Evolutionary conservation across 2,797 vertebrate genomes (phyloP).

Genomic region (Sardinella longiceps): DNA sequence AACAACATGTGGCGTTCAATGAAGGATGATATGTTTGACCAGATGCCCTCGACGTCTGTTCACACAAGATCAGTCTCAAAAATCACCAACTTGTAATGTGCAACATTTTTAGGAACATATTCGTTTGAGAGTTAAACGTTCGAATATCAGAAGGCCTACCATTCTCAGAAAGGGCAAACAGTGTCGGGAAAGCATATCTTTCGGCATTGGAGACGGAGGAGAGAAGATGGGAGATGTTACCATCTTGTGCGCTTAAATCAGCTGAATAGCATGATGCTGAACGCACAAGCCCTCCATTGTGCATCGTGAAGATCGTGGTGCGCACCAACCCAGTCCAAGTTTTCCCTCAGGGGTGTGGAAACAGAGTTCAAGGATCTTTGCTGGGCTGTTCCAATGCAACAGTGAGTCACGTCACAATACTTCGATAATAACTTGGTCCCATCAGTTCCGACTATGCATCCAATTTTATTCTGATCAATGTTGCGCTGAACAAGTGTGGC

Average conservation of each 20-base stretch:
- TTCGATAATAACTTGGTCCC: neutral
- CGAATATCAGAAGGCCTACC: constrained; percentile 57
- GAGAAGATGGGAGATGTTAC: constrained; percentile 41
- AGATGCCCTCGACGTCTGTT: constrained; percentile 76
- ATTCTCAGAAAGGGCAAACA: constrained; percentile 67
- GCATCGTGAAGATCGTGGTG: neutral
- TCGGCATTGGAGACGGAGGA: constrained; percentile 54
- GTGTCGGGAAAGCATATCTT: constrained; percentile 55
- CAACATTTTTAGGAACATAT: no score
- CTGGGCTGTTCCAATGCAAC: neutral
- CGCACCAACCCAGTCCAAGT: neutral
- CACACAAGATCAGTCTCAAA: neutral
- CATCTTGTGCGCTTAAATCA: neutral
- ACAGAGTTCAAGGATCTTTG: no score
- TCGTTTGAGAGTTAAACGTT: no score
- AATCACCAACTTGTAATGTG: neutral
- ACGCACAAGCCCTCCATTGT: neutral
- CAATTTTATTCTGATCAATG: neutral
- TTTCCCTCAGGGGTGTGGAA: no score
- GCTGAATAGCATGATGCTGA: neutral
- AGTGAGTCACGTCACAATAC: neutral
- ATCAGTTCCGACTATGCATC: no score
- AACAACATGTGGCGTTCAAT: constrained; percentile 70
- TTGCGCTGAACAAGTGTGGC: neutral
- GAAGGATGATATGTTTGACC: constrained; percentile 75